Evolutionary conservation across 2,888 invertebrate species (phyloP), one percentile per base, ranked within the genome.

Genomic region (Myopa testacea): DNA sequence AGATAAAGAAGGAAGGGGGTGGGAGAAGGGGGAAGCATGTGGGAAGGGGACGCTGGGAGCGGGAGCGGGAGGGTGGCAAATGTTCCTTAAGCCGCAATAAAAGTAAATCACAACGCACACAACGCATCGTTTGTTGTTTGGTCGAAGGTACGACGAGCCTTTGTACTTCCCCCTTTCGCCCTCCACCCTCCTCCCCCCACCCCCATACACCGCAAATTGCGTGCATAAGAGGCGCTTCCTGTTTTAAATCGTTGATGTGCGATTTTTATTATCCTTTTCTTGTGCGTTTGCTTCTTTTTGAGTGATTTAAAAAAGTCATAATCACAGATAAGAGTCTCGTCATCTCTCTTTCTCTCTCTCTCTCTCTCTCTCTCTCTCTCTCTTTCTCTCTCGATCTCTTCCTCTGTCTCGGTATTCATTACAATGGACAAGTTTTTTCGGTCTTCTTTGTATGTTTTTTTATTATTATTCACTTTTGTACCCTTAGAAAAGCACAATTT

Each of bases 261-360:
- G 73, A 78, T 75, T 74, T 76, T 74, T 78, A 80, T 81, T 79
- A 81, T 79, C 45, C 72, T 79, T 76, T 71, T 69, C 52, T 75
- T 70, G 52, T 74, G 76, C 37, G 65, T 78, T 65, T 71, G 45
- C 16, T 37, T 73, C 52, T 77, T 60, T 62, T 78, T 69, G 50
- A 84, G 85, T 85, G 82, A 84, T 86, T 85, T 85, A 83, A 84
- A 85, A 84, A 85, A 84, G 82, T 85, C 86, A 87, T 87, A 86
- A 87, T 87, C 87, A 83, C 80, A 85, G 86, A 87, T 87, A 87
- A 87, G 87, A 87, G 87, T 85, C 86, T 87, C 85, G 84, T 83
- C 84, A 67, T 83, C 80, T 4, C 68, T 10, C 16, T 5, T 5
- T 16, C 55, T 55, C 55, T 16, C 55, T 5, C 16, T 63, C 26